Percentiles rank a stretch among this genome's conserved stretches.
phyloP scores from a whole-genome alignment of 1,140 invertebrate species.

The Drosophila ogumai region DNA sequence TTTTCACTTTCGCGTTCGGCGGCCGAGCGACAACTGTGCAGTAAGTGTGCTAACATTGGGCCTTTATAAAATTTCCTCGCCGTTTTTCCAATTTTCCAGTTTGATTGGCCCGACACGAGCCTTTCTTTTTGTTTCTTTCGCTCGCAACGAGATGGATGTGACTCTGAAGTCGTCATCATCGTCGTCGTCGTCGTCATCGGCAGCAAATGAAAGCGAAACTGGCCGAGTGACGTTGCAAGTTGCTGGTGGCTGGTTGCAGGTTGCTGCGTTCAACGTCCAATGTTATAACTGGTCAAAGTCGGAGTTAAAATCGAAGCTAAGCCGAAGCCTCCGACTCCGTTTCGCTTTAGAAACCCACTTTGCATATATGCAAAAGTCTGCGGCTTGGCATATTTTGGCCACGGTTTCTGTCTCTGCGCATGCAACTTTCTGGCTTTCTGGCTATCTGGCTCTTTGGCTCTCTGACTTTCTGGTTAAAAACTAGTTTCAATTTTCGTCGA shows the following conservation, averaged over 20 bases:
- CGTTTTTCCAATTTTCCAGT: constrained; percentile 81
- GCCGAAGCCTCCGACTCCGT: constrained; percentile 32
- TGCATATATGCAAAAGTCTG: constrained; percentile 51
- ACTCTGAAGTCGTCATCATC: constrained; percentile 42
- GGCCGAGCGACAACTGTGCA: constrained; percentile 66
- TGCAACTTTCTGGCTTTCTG: constrained; percentile 61
- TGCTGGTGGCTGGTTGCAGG: constrained; percentile 18
- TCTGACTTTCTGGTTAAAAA: constrained; percentile 45
- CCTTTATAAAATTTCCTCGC: constrained; percentile 77
- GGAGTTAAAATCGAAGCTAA: constrained; percentile 13
- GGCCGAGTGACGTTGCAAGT: constrained; percentile 71
- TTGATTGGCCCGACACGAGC: constrained; percentile 59
- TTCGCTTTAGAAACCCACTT: constrained; percentile 81
- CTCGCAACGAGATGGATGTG: constrained; percentile 44
- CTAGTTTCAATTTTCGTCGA: constrained; percentile 62
- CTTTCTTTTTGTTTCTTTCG: constrained; percentile 67
- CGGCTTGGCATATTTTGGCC: constrained; percentile 62
- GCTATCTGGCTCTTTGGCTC: constrained; percentile 14
- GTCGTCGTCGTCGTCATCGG: constrained; percentile 42
- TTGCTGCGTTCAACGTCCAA: constrained; percentile 51
- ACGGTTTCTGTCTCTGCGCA: constrained; percentile 11
- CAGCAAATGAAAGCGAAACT: constrained; percentile 79
- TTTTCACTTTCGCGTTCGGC: constrained; percentile 73
- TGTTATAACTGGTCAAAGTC: constrained; percentile 80
- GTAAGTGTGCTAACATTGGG: constrained; percentile 59